These are phyloP conservation scores for Chlorops oryzae DNA, from an alignment of 1,140 invertebrate genomes.

Conservation along the genomic window DNA sequence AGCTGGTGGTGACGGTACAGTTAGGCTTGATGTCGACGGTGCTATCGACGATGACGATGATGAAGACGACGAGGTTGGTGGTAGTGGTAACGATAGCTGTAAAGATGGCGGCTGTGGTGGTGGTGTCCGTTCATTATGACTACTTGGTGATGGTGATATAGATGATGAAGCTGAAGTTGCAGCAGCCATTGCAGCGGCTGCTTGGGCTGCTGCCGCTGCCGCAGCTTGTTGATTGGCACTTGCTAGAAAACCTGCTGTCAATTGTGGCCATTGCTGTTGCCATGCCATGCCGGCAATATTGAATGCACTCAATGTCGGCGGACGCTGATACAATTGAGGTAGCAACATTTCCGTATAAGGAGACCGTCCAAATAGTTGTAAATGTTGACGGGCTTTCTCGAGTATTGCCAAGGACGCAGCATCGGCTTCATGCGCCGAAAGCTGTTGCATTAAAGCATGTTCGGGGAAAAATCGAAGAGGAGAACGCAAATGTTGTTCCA, in stretches of 20 bases:
- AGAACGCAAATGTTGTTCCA: slow-evolving; percentile 60
- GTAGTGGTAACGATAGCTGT: background rate
- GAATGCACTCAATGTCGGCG: slow-evolving; percentile 29
- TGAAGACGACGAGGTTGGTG: slow-evolving; percentile 17
- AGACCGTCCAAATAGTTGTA: slow-evolving; percentile 54
- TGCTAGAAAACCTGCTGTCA: slow-evolving; percentile 43
- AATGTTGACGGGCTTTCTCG: slow-evolving; percentile 57
- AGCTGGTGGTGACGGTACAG: no score
- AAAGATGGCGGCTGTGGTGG: slow-evolving; percentile 16
- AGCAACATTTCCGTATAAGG: slow-evolving; percentile 46
- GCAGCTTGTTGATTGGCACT: slow-evolving; percentile 44
- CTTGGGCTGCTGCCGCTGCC: slow-evolving; percentile 29
- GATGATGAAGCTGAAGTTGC: slow-evolving; percentile 14
- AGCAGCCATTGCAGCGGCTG: slow-evolving; percentile 31
- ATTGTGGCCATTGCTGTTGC: slow-evolving; percentile 47
- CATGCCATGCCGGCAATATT: slow-evolving; percentile 47
- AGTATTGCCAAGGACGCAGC: slow-evolving; percentile 52
- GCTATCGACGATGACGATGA: slow-evolving; percentile 16
- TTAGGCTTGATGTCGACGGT: no score
- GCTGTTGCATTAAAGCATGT: slow-evolving; percentile 44
- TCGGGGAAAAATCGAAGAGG: slow-evolving; percentile 57
- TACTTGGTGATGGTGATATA: slow-evolving; percentile 14
- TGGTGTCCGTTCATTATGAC: no score
- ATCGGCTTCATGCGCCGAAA: slow-evolving; percentile 55
- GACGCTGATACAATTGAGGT: slow-evolving; percentile 45